Percentiles rank a stretch among this genome's conserved stretches.
Evolutionary conservation across 2,888 invertebrate species (phyloP).

Genomic region (Chymomyza fuscimana): DNA sequence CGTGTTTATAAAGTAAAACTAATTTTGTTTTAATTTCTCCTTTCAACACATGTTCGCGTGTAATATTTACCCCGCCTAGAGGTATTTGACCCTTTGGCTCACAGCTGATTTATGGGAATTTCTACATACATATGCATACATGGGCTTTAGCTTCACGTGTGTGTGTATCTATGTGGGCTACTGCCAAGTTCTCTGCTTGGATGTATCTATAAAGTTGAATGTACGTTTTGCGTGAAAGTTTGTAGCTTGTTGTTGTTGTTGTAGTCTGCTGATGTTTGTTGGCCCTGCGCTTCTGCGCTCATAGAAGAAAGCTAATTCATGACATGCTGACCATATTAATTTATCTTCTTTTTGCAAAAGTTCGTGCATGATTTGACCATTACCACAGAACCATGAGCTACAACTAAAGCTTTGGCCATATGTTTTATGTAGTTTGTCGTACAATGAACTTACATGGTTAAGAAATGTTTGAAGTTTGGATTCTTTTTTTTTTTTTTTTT

Average conservation of each 20-base stretch:
- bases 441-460: conserved; percentile 63
- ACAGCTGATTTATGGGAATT: conserved; percentile 75
- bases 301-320: conserved; percentile 66
- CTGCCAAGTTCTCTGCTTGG: conserved; percentile 14
- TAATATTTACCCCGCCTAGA: conserved; percentile 59
- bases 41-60: conserved; percentile 64
- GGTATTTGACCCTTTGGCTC: conserved; percentile 73
- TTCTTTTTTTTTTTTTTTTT: conserved; percentile 30
- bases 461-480: conserved; percentile 66
- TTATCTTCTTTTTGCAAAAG: conserved; percentile 72
- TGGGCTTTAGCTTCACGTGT: background rate
- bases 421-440: conserved; percentile 42
- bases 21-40: conserved; percentile 71
- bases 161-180: conserved; percentile 7
- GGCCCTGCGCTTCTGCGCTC: conserved; percentile 35
- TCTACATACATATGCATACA: conserved; percentile 43
- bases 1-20: conserved; percentile 55
- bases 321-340: conserved; percentile 76
- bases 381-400: conserved; percentile 51
- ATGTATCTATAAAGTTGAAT: conserved; percentile 57
- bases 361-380: conserved; percentile 71
- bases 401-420: conserved; percentile 32
- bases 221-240: conserved; percentile 75
- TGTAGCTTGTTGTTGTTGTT: conserved; percentile 56
- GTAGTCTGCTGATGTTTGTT: conserved; percentile 3